Conservation (phyloP, 2,113 vertebrate genomes). For the Meriones unguiculatus region DNA sequence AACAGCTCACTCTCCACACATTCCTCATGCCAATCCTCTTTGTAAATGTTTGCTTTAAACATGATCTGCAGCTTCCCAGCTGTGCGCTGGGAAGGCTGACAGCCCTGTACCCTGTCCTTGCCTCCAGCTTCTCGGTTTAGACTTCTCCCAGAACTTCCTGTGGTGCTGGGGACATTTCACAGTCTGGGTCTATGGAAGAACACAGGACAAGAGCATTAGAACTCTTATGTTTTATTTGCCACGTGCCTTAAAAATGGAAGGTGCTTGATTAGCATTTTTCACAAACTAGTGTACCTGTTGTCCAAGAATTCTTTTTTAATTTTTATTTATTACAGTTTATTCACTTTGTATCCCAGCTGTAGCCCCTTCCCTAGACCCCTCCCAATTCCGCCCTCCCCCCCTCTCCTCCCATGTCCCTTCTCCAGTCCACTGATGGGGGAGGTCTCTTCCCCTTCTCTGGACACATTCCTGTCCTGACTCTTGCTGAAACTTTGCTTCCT, state of each 20-base stretch:
- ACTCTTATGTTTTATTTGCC: background rate
- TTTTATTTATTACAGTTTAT: too few species aligned
- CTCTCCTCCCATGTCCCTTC: too few species aligned
- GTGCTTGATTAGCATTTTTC: conserved; percentile 47
- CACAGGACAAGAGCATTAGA: background rate
- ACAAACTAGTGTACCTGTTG: background rate
- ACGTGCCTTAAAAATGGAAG: background rate
- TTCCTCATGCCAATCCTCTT: conserved; percentile 64
- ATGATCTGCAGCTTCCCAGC: conserved; percentile 71
- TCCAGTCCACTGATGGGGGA: too few species aligned
- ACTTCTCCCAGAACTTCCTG: background rate
- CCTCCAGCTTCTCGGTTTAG: background rate
- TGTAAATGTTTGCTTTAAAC: conserved; percentile 77
- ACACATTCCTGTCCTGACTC: background rate
- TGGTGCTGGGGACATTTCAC: background rate
- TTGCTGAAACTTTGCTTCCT: background rate
- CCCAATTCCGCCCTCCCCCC: too few species aligned
- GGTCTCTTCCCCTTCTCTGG: background rate
- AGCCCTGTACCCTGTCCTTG: background rate
- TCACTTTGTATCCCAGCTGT: too few species aligned
- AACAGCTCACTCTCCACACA: conserved; percentile 12
- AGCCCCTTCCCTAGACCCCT: too few species aligned
- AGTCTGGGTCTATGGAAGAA: background rate
- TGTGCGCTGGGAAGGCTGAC: background rate
- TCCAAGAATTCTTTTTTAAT: background rate